Conservation (phyloP, 2,113 vertebrate genomes). For the Equus quagga region DNA sequence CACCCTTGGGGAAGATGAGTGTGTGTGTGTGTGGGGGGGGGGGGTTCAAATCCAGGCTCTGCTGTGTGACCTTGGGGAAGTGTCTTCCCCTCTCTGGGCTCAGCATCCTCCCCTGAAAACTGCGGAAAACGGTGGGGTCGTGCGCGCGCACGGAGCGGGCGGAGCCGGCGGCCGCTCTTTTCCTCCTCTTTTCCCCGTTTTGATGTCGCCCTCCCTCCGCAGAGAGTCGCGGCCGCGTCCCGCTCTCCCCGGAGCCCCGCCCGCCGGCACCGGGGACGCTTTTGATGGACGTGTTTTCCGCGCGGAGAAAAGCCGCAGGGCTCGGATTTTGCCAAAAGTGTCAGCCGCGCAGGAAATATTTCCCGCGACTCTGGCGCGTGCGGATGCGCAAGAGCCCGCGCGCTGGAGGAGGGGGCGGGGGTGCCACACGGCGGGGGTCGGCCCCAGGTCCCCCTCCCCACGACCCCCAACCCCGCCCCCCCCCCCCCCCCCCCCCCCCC, state of each 20-base stretch:
- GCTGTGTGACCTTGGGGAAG: slow-evolving; percentile 23
- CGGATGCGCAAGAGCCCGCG: slow-evolving; percentile 72
- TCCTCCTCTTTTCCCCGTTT: not conserved
- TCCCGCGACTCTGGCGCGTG: slow-evolving; percentile 80
- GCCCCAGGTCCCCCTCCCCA: not conserved
- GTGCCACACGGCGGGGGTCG: accelerated
- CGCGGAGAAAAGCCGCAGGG: not conserved
- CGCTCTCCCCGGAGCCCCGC: not conserved
- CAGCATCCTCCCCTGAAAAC: not conserved
- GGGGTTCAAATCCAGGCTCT: not conserved
- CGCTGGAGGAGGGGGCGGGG: not conserved
- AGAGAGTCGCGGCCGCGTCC: not conserved
- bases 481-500: slow-evolving; percentile 50
- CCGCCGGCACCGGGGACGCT: not conserved
- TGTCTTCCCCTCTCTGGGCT: slow-evolving; percentile 14
- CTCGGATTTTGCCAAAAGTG: slow-evolving; percentile 79
- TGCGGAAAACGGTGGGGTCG: accelerated
- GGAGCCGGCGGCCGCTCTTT: not conserved
- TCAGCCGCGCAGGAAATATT: slow-evolving; percentile 82
- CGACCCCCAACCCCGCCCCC: slow-evolving; percentile 50
- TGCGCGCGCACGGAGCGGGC: accelerated
- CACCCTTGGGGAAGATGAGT: not conserved
- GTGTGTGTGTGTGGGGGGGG: no score
- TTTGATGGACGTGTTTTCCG: slow-evolving; percentile 79
- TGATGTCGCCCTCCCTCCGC: not conserved